Conservation (phyloP, 2,888 invertebrate genomes). For the Anoplius nigerrimus region DNA sequence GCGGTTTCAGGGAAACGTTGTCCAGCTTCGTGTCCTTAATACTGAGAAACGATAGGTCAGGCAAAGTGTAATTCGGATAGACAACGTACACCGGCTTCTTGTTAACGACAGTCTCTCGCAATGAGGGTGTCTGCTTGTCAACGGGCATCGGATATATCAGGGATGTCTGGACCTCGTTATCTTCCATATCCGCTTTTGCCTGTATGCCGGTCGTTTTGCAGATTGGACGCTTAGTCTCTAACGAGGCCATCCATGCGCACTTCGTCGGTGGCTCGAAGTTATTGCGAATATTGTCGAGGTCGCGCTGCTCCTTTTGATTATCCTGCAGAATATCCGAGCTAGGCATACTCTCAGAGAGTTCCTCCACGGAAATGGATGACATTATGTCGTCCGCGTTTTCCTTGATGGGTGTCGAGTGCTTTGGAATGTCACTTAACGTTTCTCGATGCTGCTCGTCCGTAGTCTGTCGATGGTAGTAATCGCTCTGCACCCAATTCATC, state of each 20-base stretch:
- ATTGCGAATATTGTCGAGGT: conserved; percentile 24
- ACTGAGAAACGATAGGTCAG: conserved; percentile 88
- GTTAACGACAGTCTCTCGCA: conserved; percentile 65
- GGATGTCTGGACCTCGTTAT: conserved; percentile 71
- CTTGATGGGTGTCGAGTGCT: conserved; percentile 49
- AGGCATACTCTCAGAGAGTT: conserved; percentile 74
- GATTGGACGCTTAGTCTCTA: conserved; percentile 49
- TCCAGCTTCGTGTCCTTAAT: conserved; percentile 73
- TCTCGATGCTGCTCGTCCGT: conserved; percentile 55
- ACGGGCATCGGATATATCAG: conserved; percentile 63
- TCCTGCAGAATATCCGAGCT: conserved; percentile 63
- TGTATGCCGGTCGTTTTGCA: conserved; percentile 65
- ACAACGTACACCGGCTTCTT: conserved; percentile 89
- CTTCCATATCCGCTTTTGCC: conserved; percentile 67
- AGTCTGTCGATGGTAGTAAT: conserved; percentile 56
- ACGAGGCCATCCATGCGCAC: conserved; percentile 38
- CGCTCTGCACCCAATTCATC: conserved; percentile 72
- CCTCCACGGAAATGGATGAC: conserved; percentile 76
- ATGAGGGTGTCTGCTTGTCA: conserved; percentile 61
- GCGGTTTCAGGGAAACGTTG: conserved; percentile 85
- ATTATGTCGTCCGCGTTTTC: conserved; percentile 76
- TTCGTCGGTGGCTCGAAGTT: conserved; percentile 41
- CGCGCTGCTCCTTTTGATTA: conserved; percentile 56
- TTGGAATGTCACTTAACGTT: conserved; percentile 55
- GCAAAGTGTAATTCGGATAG: conserved; percentile 93